phyloP scores from a whole-genome alignment of 2,113 vertebrate genomes.

The Aldabrachelys gigantea region DNA sequence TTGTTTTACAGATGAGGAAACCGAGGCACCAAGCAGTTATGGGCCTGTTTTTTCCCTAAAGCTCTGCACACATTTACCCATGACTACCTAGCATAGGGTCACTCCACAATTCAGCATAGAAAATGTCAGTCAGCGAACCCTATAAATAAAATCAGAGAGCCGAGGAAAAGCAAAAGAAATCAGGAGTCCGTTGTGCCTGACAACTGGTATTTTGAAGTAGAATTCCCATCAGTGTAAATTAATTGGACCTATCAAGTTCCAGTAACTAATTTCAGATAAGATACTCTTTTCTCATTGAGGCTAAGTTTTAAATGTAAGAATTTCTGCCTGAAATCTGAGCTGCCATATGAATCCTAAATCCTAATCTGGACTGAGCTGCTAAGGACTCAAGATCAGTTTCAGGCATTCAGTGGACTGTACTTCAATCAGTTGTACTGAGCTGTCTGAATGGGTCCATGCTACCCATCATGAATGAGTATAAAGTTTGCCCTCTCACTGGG shows the following conservation, averaged over 20 bases:
- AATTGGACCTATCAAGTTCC: background rate
- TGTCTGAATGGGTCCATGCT: background rate
- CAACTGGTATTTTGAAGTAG: background rate
- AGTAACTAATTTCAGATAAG: background rate
- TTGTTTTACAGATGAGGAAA: background rate
- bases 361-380: background rate
- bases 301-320: background rate
- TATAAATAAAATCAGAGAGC: background rate
- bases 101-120: background rate
- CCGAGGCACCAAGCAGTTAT: background rate
- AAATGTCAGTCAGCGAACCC: background rate
- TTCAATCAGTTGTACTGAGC: background rate
- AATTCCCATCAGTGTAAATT: background rate
- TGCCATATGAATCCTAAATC: background rate
- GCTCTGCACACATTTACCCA: background rate
- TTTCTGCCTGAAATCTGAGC: background rate
- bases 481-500: background rate
- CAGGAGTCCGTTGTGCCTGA: background rate
- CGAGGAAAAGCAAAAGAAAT: background rate
- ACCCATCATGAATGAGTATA: background rate
- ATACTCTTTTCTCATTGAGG: background rate
- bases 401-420: background rate
- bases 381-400: background rate
- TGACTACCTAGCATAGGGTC: background rate
- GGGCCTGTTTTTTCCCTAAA: background rate